phyloP scores from a whole-genome alignment of 2,888 invertebrate species.

The Drosophila nr. perissopoda region DNA sequence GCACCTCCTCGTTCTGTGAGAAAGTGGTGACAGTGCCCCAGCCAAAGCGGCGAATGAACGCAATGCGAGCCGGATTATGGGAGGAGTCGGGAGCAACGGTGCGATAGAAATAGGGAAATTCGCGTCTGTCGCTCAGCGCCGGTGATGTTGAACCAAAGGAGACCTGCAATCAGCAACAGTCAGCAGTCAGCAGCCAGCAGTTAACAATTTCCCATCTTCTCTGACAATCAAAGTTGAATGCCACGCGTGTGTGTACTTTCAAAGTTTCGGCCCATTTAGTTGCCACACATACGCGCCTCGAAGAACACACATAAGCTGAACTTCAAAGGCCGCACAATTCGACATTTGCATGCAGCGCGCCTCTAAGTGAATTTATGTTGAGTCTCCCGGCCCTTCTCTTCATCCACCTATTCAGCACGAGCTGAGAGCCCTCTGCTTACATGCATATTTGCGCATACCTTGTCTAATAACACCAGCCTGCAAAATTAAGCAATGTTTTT shows the following conservation, averaged over 20 bases:
- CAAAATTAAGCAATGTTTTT: not conserved
- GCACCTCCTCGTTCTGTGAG: conserved; percentile 94
- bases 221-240: conserved; percentile 33
- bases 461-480: conserved; percentile 14
- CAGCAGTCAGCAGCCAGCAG: conserved; percentile 23
- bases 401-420: not conserved
- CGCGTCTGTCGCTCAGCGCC: conserved; percentile 93
- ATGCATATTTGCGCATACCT: conserved; percentile 21
- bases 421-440: not conserved
- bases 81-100: conserved; percentile 96
- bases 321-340: conserved; percentile 67
- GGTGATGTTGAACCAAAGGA: conserved; percentile 96
- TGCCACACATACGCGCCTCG: conserved; percentile 34
- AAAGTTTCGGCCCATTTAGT: conserved; percentile 60
- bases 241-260: conserved; percentile 11
- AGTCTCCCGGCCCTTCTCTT: not conserved
- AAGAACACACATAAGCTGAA: conserved; percentile 34
- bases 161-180: conserved; percentile 87
- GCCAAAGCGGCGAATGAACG: conserved; percentile 89
- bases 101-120: conserved; percentile 95
- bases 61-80: conserved; percentile 94
- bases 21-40: conserved; percentile 96
- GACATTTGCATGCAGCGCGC: conserved; percentile 58
- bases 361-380: conserved; percentile 50
- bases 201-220: not conserved